phyloP scores from a whole-genome alignment of 2,797 vertebrate genomes.

The Melanotaenia boesemani region DNA sequence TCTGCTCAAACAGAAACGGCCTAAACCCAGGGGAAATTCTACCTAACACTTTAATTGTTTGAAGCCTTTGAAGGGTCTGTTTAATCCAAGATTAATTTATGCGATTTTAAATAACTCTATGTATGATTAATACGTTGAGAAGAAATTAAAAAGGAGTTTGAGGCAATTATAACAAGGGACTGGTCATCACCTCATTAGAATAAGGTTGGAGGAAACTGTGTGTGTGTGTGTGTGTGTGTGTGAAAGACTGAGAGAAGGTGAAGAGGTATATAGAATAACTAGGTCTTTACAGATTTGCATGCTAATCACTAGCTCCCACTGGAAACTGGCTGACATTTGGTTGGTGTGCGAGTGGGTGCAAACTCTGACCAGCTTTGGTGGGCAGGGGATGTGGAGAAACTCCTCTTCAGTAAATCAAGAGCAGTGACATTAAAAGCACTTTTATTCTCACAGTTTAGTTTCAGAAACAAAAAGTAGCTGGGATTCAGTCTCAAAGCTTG shows the following conservation, averaged over 20 bases:
- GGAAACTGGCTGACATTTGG: constrained; percentile 67
- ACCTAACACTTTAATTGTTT: constrained; percentile 99
- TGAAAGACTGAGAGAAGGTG: constrained; percentile 65
- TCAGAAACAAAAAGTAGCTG: neutral
- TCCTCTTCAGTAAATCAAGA: constrained; percentile 1
- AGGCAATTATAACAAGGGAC: constrained; percentile 99
- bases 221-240: neutral
- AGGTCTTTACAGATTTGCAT: constrained; percentile 89
- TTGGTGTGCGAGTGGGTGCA: constrained; percentile 23
- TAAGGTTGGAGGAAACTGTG: constrained; percentile 83
- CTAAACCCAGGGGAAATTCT: constrained; percentile 96
- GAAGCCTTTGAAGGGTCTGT: constrained; percentile 95
- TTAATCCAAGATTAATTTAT: constrained; percentile 99
- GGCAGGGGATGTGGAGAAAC: constrained; percentile 18
- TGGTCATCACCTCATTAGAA: constrained; percentile 99
- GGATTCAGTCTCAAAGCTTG: neutral
- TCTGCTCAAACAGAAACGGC: constrained; percentile 93
- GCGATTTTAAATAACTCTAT: constrained; percentile 99
- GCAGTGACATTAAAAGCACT: neutral
- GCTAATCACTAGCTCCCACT: constrained; percentile 84
- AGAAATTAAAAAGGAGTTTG: constrained; percentile 98
- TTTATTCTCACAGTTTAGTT: constrained; percentile 3
- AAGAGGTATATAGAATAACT: constrained; percentile 86
- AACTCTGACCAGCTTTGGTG: constrained; percentile 9
- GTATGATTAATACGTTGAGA: constrained; percentile 98